These are phyloP conservation scores for Ctenosaura bakeri DNA, from an alignment of 2,797 vertebrate species.

Conservation along the genomic window DNA sequence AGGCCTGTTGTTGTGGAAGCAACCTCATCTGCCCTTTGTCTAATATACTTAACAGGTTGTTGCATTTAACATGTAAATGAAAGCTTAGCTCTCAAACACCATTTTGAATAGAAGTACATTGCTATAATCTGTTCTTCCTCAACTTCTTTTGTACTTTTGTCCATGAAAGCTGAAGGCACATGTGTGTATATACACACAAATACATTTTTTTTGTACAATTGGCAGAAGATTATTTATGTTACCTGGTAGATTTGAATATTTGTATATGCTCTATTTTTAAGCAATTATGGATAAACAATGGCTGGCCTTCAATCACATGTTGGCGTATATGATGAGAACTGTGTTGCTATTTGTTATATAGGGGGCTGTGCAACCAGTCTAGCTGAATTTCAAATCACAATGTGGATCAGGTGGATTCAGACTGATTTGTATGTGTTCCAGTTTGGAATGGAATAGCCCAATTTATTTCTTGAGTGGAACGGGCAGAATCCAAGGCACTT, in stretches of 20 bases:
- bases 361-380: too few relatives aligned
- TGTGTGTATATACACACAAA: not conserved
- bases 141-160: not conserved
- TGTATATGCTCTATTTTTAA: too few relatives aligned
- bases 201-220: not conserved
- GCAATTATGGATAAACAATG: not conserved
- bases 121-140: not conserved
- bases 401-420: too few relatives aligned
- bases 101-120: not conserved
- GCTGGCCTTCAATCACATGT: not conserved
- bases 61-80: constrained; percentile 21
- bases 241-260: constrained; percentile 11
- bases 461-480: too few relatives aligned
- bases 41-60: constrained; percentile 14
- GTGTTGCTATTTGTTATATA: not conserved
- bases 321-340: not conserved
- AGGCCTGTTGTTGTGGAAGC: constrained; percentile 28
- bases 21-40: constrained; percentile 15
- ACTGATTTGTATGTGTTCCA: too few relatives aligned
- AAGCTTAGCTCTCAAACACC: not conserved
- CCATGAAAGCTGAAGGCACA: constrained; percentile 15
- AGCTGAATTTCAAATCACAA: too few relatives aligned
- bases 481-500: too few relatives aligned
- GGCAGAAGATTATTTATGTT: constrained; percentile 28
- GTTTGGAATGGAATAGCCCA: too few relatives aligned